Evolutionary conservation across 2,113 vertebrate genomes (phyloP).

Genomic region (Glaucomys volans): DNA sequence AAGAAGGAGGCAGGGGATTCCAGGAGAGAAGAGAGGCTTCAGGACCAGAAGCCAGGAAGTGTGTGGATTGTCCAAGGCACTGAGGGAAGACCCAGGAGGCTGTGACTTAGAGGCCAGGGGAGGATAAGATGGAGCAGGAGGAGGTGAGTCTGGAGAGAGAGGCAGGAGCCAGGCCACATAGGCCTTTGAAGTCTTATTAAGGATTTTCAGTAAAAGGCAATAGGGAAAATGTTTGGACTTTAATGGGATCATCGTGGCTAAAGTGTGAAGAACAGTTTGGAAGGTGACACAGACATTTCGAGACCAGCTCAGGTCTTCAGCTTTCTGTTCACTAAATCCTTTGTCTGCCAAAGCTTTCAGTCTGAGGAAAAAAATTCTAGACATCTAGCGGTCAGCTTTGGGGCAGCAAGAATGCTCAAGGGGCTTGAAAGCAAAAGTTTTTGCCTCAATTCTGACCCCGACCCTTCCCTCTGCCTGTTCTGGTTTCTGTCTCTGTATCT

Average conservation of each 20-base stretch:
- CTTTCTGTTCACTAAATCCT: background rate
- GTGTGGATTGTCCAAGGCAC: no score
- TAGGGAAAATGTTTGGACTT: background rate
- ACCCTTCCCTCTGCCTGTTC: fast-evolving
- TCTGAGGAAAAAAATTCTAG: background rate
- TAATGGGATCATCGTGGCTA: background rate
- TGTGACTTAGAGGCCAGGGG: fast-evolving
- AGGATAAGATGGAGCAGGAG: no score
- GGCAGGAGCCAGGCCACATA: no score
- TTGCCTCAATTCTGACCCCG: fast-evolving
- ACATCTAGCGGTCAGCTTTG: no score
- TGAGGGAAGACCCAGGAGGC: background rate
- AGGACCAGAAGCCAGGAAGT: background rate
- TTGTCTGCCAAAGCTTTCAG: background rate
- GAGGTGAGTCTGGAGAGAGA: no score
- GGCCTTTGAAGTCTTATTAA: no score
- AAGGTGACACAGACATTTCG: fast-evolving
- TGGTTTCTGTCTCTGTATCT: no score
- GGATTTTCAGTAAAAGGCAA: no score
- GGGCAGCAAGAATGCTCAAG: background rate
- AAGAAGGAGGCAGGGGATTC: background rate
- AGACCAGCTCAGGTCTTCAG: background rate
- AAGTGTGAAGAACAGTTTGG: background rate
- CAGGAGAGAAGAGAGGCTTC: background rate
- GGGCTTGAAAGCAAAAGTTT: fast-evolving